A percentile compares a stretch with the other conserved stretches of the same genome.
These are phyloP conservation scores for Enchytraeus crypticus DNA, from an alignment of 2,888 invertebrate genomes.

Conservation along the genomic window DNA sequence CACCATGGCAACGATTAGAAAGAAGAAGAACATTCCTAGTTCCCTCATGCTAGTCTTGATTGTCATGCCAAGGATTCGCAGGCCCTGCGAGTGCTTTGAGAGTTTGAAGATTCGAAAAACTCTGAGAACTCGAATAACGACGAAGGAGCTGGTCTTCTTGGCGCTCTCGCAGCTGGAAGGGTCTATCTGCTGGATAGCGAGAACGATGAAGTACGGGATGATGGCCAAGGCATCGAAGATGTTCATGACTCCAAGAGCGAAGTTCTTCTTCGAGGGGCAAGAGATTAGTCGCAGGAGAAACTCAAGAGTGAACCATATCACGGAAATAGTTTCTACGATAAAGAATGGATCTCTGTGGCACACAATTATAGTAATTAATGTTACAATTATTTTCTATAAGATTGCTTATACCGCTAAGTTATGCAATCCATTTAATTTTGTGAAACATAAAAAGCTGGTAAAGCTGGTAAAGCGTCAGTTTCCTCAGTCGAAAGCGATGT, in stretches of 20 bases:
- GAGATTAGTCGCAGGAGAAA: slow-evolving; percentile 36
- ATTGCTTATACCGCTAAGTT: no score
- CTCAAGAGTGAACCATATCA: slow-evolving; percentile 46
- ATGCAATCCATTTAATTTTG: no score
- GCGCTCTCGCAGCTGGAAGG: slow-evolving; percentile 30
- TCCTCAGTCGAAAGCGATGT: no score
- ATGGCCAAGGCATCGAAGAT: slow-evolving; percentile 45
- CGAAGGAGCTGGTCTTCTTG: slow-evolving; percentile 34
- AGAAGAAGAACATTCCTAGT: slow-evolving; percentile 43
- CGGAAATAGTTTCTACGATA: slow-evolving; percentile 42
- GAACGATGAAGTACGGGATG: slow-evolving; percentile 42
- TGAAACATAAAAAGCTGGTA: no score
- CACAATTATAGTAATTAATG: no score
- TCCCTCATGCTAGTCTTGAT: slow-evolving; percentile 41
- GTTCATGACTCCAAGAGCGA: slow-evolving; percentile 39
- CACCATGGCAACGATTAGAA: slow-evolving; percentile 44
- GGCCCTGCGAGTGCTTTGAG: slow-evolving; percentile 43
- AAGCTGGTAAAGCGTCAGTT: no score
- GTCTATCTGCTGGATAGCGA: slow-evolving; percentile 30
- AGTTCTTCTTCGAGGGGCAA: slow-evolving; percentile 37
- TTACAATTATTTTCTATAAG: no score
- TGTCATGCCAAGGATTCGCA: slow-evolving; percentile 44
- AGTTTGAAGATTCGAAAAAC: slow-evolving; percentile 45
- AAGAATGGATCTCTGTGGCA: slow-evolving; percentile 38
- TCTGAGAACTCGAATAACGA: slow-evolving; percentile 37